Evolutionary conservation across 2,113 vertebrate genomes (phyloP).

Genomic region (Zeus faber): DNA sequence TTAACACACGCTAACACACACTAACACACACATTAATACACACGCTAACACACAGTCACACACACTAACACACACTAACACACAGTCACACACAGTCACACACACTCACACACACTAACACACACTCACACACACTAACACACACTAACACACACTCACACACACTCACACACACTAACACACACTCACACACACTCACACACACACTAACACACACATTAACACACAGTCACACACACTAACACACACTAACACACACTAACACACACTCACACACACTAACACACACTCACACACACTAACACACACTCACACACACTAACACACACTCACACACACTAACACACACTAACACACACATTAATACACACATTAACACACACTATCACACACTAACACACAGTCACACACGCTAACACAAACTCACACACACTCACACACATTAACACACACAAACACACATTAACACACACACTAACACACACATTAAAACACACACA

Average conservation of each 20-base stretch:
- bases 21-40: background rate
- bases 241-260: background rate
- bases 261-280: constrained; percentile 1
- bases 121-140: constrained; percentile 58
- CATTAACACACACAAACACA: too few relatives aligned
- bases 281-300: constrained; percentile 1
- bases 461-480: too few relatives aligned
- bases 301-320: too few relatives aligned
- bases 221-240: background rate
- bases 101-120: too few relatives aligned
- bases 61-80: background rate
- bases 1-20: background rate
- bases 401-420: too few relatives aligned
- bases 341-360: too few relatives aligned
- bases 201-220: constrained; percentile 6
- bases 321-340: too few relatives aligned
- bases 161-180: constrained; percentile 5
- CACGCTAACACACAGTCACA: background rate
- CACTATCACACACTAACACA: too few relatives aligned
- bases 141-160: background rate
- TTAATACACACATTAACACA: too few relatives aligned
- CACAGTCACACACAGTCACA: background rate
- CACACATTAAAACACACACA: too few relatives aligned
- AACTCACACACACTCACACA: too few relatives aligned
- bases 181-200: constrained; percentile 1